Evolutionary conservation across 1,140 invertebrate species (phyloP), one percentile per base, ranked within the genome.

Genomic region (Drosophila albomicans): DNA sequence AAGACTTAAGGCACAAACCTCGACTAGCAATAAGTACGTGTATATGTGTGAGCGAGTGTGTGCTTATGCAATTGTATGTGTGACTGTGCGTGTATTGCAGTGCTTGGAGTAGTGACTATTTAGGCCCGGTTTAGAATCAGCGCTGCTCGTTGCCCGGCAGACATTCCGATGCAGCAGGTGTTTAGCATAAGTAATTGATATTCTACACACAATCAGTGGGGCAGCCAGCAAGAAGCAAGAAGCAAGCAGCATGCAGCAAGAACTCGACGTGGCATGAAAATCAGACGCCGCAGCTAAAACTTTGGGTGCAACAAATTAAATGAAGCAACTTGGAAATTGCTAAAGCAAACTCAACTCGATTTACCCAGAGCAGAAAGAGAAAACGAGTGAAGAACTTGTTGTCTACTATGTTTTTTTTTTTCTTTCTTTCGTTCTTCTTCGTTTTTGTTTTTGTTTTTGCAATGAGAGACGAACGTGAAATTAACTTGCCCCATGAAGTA

Each of bases 161-260:
- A 84, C 89, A 91, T 91, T 91, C 90, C 90, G 79, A 91, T 91
- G 90, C 78, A 91, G 90, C 90, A 91, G 90, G 90, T 91, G 90
- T 91, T 91, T 91, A 91, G 90, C 86, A 90, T 86, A 91, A 91
- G 90, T 91, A 91, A 91, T 91, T 91, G 90, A 91, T 91, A 91
- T 91, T 91, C 90, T 82, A 88, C 86, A 90, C 90, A 91, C 85
- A 91, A 84, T 84, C 82, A 75, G 64, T 62, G 71, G 41, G 63
- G 65, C 54, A 61, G 43, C 45, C 30, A 20, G 48, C 58, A 57
- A 20, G 48, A 51, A 57, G 58, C 41, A 32, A 38, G 56, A 58
- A 63, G 46, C 25, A 56, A 20, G 20, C 1, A 20, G 20, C 20
- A 20, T 0, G 3, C 20, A 25, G 20, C 20, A 25, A 46, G 35